These are phyloP conservation scores for Masticophis lateralis DNA, from an alignment of 2,797 vertebrate species.

Conservation along the genomic window DNA sequence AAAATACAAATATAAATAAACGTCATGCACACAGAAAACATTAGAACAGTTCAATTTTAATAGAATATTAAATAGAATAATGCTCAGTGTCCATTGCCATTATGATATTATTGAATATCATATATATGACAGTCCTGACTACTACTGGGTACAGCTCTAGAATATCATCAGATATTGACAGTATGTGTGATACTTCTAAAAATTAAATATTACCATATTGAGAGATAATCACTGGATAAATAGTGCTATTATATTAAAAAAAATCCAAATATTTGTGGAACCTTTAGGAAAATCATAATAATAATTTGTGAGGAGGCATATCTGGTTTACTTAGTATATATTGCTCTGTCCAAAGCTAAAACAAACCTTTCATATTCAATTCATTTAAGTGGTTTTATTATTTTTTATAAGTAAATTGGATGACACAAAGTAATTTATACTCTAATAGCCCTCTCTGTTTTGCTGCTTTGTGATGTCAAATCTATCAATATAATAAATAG, in stretches of 20 bases:
- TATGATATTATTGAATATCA: background rate
- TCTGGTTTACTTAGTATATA: background rate
- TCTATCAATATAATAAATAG: slow-evolving; percentile 17
- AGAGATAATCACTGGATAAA: background rate
- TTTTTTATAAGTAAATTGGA: slow-evolving; percentile 19
- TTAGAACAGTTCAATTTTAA: background rate
- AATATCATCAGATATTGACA: background rate
- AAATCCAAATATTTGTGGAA: background rate
- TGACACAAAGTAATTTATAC: slow-evolving; percentile 47
- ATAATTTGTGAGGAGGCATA: background rate
- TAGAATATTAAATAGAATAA: background rate
- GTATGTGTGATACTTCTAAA: background rate
- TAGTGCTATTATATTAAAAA: background rate
- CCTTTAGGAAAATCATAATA: background rate
- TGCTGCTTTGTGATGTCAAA: slow-evolving; percentile 36
- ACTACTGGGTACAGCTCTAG: background rate
- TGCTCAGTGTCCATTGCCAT: background rate
- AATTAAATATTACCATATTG: background rate
- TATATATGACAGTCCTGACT: background rate
- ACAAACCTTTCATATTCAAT: background rate
- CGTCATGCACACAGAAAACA: background rate
- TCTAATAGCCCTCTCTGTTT: slow-evolving; percentile 26
- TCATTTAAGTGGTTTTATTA: background rate
- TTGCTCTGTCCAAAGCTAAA: background rate
- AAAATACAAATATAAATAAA: background rate